phyloP scores from a whole-genome alignment of 2,113 vertebrate genomes.

The Columba janthina region DNA sequence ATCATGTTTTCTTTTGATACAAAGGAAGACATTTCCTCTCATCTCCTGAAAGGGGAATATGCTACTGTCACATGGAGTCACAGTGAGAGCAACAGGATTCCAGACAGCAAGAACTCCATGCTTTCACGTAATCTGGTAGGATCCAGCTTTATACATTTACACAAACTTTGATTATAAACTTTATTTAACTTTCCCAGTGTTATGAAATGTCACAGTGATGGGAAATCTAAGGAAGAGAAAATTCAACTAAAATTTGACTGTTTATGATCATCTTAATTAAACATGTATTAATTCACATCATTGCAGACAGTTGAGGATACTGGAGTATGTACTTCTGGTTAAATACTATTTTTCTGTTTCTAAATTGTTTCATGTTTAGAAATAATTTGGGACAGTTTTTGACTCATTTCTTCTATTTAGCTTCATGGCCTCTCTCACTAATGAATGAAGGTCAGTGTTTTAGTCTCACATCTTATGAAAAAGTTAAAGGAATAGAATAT shows the following conservation, averaged over 20 bases:
- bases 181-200: neutral
- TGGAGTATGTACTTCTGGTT: neutral
- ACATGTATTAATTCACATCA: neutral
- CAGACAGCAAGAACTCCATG: accelerated
- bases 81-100: neutral
- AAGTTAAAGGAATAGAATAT: neutral
- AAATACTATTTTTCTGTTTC: neutral
- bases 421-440: accelerated
- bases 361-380: neutral
- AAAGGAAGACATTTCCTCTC: neutral
- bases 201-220: neutral
- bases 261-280: neutral
- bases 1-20: neutral
- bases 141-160: neutral
- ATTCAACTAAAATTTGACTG: neutral
- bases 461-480: neutral
- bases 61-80: accelerated
- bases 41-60: neutral
- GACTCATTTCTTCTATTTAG: neutral
- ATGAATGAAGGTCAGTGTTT: neutral
- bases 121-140: neutral
- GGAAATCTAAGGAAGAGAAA: neutral
- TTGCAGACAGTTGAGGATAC: neutral
- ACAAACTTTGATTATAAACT: neutral
- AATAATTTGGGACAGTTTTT: neutral